Evolutionary conservation across 2,888 invertebrate species (phyloP), one percentile per base, ranked within the genome.

Genomic region (Cephus pygmeus): DNA sequence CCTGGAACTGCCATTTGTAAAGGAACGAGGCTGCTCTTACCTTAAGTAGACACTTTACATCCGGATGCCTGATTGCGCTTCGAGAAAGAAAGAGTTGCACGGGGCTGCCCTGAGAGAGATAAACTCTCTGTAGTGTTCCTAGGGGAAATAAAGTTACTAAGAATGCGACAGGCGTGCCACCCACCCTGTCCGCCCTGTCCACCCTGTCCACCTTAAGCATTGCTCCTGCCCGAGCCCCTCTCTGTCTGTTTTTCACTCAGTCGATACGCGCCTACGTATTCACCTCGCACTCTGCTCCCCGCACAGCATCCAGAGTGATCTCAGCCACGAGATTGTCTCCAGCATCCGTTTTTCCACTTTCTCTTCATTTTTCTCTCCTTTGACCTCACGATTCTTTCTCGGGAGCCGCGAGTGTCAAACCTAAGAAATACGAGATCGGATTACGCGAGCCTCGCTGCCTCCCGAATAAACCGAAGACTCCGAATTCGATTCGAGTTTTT

Each of bases 81-180:
- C 56, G 69, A 69, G 74, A 73, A 56, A 36, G 68, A 78, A 81
- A 81, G 79, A 79, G 78, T 56, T 76, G 77, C 75, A 77, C 77
- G 78, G 77, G 76, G 77, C 77, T 79, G 76, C 56, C 71, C 71
- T 69, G 30, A 76, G 73, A 77, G 79, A 71, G 79, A 80, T 80
- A 80, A 81, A 80, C 81, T 80, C 79, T 76, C 74, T 34, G 78
- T 56, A 80, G 79, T 76, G 79, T 69, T 80, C 82, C 82, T 82
- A 75, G 79, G 82, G 82, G 82, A 82, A 82, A 82, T 82, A 82
- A 79, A 80, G 79, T 77, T 77, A 71, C 75, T 34, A 34, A 33
- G 71, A 34, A 71, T 31, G 71, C 71, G 71, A 31, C 71, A 56
- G 56, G 56, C 56, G 56, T 56, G 23, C 56, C 56, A 56, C 56